Evolutionary conservation across 1,140 invertebrate genomes (phyloP), one percentile per base, ranked within the genome.

Genomic region (Diploscapter pachys): DNA sequence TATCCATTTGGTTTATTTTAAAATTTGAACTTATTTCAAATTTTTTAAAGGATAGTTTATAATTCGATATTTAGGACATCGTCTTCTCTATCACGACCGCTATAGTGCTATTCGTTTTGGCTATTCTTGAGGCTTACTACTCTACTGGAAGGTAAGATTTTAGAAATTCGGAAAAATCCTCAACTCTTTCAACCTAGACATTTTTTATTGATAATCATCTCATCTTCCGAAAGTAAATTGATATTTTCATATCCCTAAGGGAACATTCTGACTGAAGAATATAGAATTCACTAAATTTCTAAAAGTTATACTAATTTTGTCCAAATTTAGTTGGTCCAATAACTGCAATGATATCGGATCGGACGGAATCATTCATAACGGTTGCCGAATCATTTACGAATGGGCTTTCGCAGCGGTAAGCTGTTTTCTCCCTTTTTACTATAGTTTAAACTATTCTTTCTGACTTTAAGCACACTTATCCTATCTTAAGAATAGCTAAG

Each of bases 401-500:
- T 85, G 83, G 83, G 84, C 77, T n/a, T 85, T 85, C 72, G 83
- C 83, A 3, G 72, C 83, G 31, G 84, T 85, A 59, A 83, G 83
- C 31, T 31, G 31, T 31, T 31, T 31, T 31, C 31, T 31, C 31
- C 31, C 31, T 31, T 31, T 31, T 31, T 31, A 31, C 31, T 31
- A 31, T 31, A 31, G 31, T 31, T 31, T 31, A 31, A 31, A 31
- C 31, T 31, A 31, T 31, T 31, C 31, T 31, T 31, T 31, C 31
- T 31, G 31, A 31, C 31, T 31, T 31, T 31, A 31, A 31, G 31
- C 31, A 31, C 31, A 31, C 31, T 31, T 31, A 31, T 31, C 31
- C 31, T 31, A 31, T 31, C 31, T 31, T 31, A 31, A 31, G 31
- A 31, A 31, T 31, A 31, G 31, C 31, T 31, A 31, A 31, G 31